Conservation (phyloP, 2,888 invertebrate genomes). For the Napeogenes sylphis region DNA sequence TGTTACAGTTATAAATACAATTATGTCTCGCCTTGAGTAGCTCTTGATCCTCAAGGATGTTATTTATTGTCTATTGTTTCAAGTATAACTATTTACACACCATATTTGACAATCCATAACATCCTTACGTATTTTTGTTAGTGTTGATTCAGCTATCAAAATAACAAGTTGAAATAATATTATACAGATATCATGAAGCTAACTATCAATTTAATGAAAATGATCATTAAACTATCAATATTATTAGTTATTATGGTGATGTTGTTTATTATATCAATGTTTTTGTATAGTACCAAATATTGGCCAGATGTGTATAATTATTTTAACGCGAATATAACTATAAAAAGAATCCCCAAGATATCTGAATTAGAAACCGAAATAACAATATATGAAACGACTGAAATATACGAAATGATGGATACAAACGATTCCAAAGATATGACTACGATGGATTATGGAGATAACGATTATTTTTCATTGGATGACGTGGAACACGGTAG, state of each 20-base stretch:
- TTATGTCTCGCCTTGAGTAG: neutral
- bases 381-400: constrained; percentile 47
- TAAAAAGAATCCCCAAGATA: constrained; percentile 60
- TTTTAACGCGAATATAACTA: constrained; percentile 63
- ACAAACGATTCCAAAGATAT: constrained; percentile 34
- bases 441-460: constrained; percentile 45
- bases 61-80: constrained; percentile 2
- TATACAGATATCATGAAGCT: constrained; percentile 42
- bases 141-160: constrained; percentile 24
- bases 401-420: constrained; percentile 28
- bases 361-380: constrained; percentile 53
- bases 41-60: neutral
- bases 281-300: constrained; percentile 59
- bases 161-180: constrained; percentile 16
- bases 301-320: constrained; percentile 68
- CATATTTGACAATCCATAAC: constrained; percentile 20
- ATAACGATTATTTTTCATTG: constrained; percentile 39
- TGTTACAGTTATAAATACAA: no score
- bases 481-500: constrained; percentile 41
- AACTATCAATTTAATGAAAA: constrained; percentile 46
- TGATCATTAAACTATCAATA: constrained; percentile 51
- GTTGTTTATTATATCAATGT: constrained; percentile 52
- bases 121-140: constrained; percentile 19
- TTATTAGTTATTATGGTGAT: constrained; percentile 55
- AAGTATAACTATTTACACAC: constrained; percentile 17